Base-by-base conservation (phyloP, 35 echinoderm and acorn worm genomes). In the Ptychodera flava region DNA sequence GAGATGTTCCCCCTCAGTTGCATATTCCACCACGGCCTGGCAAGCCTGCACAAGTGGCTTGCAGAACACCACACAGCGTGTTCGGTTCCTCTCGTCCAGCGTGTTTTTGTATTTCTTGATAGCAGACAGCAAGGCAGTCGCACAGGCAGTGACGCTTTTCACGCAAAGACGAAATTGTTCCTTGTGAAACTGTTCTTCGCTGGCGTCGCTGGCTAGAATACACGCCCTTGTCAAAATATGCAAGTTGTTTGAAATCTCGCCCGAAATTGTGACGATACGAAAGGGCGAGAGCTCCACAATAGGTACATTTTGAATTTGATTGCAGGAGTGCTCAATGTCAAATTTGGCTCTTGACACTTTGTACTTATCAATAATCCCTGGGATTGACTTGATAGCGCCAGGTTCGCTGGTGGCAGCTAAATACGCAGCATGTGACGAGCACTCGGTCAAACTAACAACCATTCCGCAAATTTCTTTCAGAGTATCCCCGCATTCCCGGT, bases 1-100 rank as follows among this genome's bases (percentile, higher is more conserved):
- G 16, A 88, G 89, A 38, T 99, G 96, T 85, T 99, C 96, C 0
- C 85, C 78, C 86, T 99, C 96, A 22, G 93, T 94, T 76, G 96
- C 96, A 34, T 94, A 99, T 38, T 94, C 90, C 2, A 99, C 96
- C 75, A 99, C 83, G 28, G 96, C 93, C 81, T 92, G 87, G 79
- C 96, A 99, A 79, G 96, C 94, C 94, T 94, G 92, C 93, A 99
- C 96, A 1, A 99, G 91, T 90, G 96, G 93, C 88, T 94, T 94
- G 36, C 90, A 92, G 86, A 99, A 99, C 1, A 81, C 87, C 76
- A 99, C 82, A 31, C 96, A 99, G 22, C 96, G 84, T 35, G 80
- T 77, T 85, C 96, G 36, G 37, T 90, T 92, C 78, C 89, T 77
- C 33, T 99, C 96, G 76, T 99, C 96, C 14, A 94, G 89, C 0